Conservation (phyloP, 2,113 vertebrate species). For the Miniopterus natalensis region DNA sequence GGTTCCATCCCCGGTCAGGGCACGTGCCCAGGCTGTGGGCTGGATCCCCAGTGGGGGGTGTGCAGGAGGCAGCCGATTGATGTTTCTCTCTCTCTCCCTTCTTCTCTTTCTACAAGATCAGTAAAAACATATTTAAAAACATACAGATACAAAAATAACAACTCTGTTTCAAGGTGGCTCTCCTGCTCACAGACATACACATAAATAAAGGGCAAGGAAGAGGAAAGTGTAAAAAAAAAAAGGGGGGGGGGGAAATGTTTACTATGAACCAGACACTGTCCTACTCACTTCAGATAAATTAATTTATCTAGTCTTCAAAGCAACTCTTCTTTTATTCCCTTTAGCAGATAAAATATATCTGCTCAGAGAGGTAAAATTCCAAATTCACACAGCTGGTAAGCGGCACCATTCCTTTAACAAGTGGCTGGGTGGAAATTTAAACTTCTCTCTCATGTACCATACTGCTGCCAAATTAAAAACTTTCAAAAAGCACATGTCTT, state of each 20-base stretch:
- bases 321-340: not conserved
- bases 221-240: not conserved
- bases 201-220: not conserved
- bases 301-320: conserved; percentile 21
- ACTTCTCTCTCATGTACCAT: not conserved
- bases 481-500: not conserved
- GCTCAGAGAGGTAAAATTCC: not conserved
- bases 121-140: too few relatives aligned
- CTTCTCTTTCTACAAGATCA: too few relatives aligned
- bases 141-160: not conserved
- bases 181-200: not conserved
- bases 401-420: conserved; percentile 44
- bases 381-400: not conserved
- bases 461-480: not conserved
- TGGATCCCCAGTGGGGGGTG: too few relatives aligned
- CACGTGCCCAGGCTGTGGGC: too few relatives aligned
- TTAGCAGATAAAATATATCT: not conserved
- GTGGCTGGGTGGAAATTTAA: not conserved
- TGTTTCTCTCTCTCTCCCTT: too few relatives aligned
- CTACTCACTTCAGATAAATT: not conserved
- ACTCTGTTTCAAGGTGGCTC: not conserved
- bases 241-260: not conserved
- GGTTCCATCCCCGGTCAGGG: too few relatives aligned
- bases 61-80: too few relatives aligned
- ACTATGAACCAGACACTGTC: not conserved